Percentiles rank a stretch among this genome's conserved stretches.
Conservation (phyloP, 2,113 vertebrate genomes). For the Columba livia region DNA sequence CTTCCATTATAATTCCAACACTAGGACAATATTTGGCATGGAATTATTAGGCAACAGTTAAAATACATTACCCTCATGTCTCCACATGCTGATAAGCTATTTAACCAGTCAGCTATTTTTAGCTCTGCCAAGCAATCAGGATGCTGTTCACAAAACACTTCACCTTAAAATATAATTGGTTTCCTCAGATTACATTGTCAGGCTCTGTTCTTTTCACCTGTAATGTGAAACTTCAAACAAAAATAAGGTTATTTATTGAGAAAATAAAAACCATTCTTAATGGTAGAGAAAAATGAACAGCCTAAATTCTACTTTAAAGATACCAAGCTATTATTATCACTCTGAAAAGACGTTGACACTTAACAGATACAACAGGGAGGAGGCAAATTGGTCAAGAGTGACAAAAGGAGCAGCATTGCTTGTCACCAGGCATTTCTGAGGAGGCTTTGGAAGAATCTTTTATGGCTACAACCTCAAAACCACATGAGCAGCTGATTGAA, state of each 20-base stretch:
- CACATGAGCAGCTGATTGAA: fast-evolving
- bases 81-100: background rate
- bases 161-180: slow-evolving; percentile 55
- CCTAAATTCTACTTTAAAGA: background rate
- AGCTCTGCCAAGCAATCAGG: slow-evolving; percentile 6
- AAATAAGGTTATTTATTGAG: background rate
- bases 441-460: background rate
- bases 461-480: background rate
- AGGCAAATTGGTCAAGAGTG: background rate
- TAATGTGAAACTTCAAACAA: background rate
- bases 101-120: slow-evolving; percentile 26
- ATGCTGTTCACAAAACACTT: slow-evolving; percentile 40
- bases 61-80: background rate
- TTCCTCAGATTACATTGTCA: slow-evolving; percentile 33
- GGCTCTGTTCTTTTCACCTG: slow-evolving; percentile 5
- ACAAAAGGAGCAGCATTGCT: background rate
- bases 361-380: background rate
- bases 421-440: background rate
- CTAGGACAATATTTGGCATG: background rate
- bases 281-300: background rate
- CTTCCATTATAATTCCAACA: background rate
- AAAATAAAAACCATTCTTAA: background rate
- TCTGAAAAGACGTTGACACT: background rate
- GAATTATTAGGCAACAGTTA: background rate
- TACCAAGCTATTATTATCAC: background rate